Evolutionary conservation across 1,140 invertebrate species (phyloP).

Genomic region (Lasioglossum baleicum): DNA sequence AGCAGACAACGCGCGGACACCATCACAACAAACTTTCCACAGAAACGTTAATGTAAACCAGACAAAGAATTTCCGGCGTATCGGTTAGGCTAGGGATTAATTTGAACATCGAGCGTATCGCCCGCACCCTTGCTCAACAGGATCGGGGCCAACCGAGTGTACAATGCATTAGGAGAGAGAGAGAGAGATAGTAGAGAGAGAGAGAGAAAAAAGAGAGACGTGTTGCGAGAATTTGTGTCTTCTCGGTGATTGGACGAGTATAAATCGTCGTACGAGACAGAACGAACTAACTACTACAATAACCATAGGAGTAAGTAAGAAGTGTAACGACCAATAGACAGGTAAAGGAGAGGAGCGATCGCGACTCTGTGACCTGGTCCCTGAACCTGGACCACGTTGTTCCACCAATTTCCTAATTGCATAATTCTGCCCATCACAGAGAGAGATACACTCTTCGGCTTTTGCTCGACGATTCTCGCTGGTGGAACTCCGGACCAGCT

Average conservation of each 20-base stretch:
- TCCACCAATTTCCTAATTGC: too few relatives aligned
- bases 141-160: constrained; percentile 24
- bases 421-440: too few relatives aligned
- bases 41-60: background rate
- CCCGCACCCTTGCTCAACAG: constrained; percentile 24
- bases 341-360: constrained; percentile 48
- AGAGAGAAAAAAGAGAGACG: constrained; percentile 25
- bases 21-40: constrained; percentile 10
- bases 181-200: constrained; percentile 23
- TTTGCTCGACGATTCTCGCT: too few relatives aligned
- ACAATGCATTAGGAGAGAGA: constrained; percentile 4
- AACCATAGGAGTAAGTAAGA: constrained; percentile 59
- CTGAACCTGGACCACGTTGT: background rate
- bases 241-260: constrained; percentile 16
- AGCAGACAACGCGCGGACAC: constrained; percentile 1
- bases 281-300: constrained; percentile 73
- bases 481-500: background rate
- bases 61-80: background rate
- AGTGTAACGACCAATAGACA: constrained; percentile 53
- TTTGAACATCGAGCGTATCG: constrained; percentile 50
- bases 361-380: constrained; percentile 37
- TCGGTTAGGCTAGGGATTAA: constrained; percentile 46
- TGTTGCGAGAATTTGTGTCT: constrained; percentile 20
- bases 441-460: too few relatives aligned
- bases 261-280: constrained; percentile 61